Conservation (phyloP, 2,888 invertebrate genomes). For the Sepioteuthis lessoniana region DNA sequence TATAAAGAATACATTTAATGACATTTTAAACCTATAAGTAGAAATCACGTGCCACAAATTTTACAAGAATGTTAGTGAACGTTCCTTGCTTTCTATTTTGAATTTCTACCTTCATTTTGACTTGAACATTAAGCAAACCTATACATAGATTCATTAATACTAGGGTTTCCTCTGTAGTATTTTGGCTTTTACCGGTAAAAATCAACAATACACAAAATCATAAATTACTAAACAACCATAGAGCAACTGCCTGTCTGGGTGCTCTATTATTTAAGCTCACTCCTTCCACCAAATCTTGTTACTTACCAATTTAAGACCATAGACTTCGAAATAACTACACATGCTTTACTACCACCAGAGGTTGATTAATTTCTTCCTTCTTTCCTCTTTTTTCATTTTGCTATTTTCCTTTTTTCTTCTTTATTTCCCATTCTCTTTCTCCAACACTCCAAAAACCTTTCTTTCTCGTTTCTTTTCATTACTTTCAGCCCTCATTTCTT, state of each 20-base stretch:
- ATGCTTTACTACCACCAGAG: background rate
- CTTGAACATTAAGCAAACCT: too few relatives aligned
- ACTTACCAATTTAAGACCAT: background rate
- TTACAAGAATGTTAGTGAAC: too few relatives aligned
- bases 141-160: too few relatives aligned
- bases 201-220: background rate
- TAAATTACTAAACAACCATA: background rate
- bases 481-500: background rate
- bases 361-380: background rate
- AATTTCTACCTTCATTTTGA: too few relatives aligned
- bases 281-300: background rate
- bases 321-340: background rate
- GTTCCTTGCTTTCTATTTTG: too few relatives aligned
- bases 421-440: background rate
- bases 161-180: background rate
- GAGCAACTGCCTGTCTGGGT: too few relatives aligned
- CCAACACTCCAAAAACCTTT: background rate
- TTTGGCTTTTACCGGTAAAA: background rate
- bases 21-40: too few relatives aligned
- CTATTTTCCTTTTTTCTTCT: background rate
- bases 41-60: too few relatives aligned
- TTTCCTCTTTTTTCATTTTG: too few relatives aligned
- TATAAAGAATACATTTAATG: too few relatives aligned
- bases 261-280: background rate
- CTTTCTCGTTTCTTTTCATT: background rate